Evolutionary conservation across 1,140 invertebrate genomes (phyloP).

Genomic region (Eriocheir sinensis): DNA sequence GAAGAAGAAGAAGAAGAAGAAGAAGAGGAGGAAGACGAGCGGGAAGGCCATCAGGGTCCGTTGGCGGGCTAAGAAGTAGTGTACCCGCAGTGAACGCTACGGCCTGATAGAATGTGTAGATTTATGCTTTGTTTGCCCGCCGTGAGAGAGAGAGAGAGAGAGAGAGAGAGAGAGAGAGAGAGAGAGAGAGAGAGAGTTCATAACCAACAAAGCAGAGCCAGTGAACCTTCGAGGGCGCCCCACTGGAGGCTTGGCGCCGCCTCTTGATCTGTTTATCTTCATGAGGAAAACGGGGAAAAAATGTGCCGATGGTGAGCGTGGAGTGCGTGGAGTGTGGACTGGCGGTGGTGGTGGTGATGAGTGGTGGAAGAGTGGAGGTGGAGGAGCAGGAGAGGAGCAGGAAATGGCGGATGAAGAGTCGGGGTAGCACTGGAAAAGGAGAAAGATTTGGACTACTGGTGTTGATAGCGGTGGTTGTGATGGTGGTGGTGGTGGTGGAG

Average conservation of each 20-base stretch:
- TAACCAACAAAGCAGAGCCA: slow-evolving; percentile 2
- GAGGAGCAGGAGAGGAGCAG: neutral
- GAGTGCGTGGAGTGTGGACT: neutral
- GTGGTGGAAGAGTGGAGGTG: no score
- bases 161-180: slow-evolving; percentile 22
- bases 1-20: no score
- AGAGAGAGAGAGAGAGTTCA: slow-evolving; percentile 6
- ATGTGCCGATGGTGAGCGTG: neutral
- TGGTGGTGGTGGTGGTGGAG: neutral
- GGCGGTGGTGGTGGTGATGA: no score
- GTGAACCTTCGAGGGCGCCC: neutral
- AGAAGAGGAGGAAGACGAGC: no score
- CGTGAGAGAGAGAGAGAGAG: neutral
- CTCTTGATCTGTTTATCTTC: neutral
- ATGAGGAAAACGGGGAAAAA: neutral
- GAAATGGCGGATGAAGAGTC: neutral
- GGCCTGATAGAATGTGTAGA: neutral
- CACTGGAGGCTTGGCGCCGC: neutral
- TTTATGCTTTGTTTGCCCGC: neutral
- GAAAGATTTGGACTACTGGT: neutral
- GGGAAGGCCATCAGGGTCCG: no score
- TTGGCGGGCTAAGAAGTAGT: neutral
- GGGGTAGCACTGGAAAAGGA: neutral
- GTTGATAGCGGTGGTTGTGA: neutral
- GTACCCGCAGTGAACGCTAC: neutral